Percentiles rank a stretch among this genome's conserved stretches.
phyloP scores from a whole-genome alignment of 2,888 invertebrate species.

The Troilus luridus region DNA sequence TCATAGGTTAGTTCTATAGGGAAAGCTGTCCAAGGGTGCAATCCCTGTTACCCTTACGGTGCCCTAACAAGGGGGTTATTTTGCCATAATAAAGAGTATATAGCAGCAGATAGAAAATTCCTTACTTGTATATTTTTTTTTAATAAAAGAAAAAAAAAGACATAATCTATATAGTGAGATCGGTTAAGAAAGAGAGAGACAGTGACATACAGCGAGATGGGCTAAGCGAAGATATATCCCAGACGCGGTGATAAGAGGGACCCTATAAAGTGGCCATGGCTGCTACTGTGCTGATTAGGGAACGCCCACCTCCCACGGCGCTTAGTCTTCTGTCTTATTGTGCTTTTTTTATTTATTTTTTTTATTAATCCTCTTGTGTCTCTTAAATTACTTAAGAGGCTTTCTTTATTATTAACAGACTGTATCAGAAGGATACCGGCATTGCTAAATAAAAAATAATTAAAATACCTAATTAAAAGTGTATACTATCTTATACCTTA shows the following conservation, averaged over 20 bases:
- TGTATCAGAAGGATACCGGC: background rate
- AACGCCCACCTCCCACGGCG: background rate
- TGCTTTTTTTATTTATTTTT: background rate
- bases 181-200: background rate
- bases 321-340: background rate
- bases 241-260: background rate
- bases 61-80: no score
- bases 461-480: background rate
- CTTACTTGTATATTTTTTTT: no score
- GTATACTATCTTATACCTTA: no score
- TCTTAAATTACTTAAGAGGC: background rate
- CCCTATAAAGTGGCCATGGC: background rate
- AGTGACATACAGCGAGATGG: background rate
- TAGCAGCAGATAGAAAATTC: no score
- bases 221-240: background rate
- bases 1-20: no score
- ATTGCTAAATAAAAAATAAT: background rate
- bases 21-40: no score
- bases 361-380: background rate
- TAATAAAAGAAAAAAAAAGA: no score
- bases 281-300: constrained; percentile 8
- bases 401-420: background rate
- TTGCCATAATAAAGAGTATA: no score
- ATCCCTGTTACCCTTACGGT: no score
- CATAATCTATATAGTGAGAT: no score